A percentile compares a stretch with the other conserved stretches of the same genome.
Evolutionary conservation across 2,113 vertebrate genomes (phyloP).

Genomic region (Gulo gulo): DNA sequence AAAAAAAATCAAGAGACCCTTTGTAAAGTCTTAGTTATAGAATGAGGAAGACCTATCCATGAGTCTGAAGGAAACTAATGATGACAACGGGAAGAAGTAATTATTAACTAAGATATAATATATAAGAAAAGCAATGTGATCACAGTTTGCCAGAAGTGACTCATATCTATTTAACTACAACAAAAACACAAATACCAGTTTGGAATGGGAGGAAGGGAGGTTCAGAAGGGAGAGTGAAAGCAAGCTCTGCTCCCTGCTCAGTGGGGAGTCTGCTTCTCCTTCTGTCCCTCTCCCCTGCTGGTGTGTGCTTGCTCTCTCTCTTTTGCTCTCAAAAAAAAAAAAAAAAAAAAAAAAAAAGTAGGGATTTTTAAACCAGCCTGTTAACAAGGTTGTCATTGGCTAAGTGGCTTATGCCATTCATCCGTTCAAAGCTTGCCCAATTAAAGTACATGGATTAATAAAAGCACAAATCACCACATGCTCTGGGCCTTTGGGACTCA

Average conservation of each 20-base stretch:
- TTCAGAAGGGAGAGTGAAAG: neutral
- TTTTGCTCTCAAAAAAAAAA: neutral
- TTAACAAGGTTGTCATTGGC: neutral
- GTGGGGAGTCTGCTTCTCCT: neutral
- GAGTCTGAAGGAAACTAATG: neutral
- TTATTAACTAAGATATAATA: neutral
- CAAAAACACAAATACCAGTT: neutral
- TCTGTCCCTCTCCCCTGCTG: neutral
- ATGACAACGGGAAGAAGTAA: neutral
- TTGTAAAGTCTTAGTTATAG: neutral
- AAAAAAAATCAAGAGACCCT: neutral
- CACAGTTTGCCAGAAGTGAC: neutral
- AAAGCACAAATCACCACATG: neutral
- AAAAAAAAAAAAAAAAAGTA: neutral
- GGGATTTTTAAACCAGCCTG: neutral
- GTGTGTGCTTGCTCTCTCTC: neutral
- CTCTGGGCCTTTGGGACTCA: neutral
- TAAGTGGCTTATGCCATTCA: neutral
- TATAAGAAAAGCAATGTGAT: neutral
- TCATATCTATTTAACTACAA: neutral
- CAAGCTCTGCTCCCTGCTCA: neutral
- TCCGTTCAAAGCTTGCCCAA: neutral
- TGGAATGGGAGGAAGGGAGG: neutral
- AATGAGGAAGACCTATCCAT: neutral
- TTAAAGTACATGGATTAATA: neutral